Base-by-base conservation (phyloP, 2,797 vertebrate species). In the Phataginus tricuspis region DNA sequence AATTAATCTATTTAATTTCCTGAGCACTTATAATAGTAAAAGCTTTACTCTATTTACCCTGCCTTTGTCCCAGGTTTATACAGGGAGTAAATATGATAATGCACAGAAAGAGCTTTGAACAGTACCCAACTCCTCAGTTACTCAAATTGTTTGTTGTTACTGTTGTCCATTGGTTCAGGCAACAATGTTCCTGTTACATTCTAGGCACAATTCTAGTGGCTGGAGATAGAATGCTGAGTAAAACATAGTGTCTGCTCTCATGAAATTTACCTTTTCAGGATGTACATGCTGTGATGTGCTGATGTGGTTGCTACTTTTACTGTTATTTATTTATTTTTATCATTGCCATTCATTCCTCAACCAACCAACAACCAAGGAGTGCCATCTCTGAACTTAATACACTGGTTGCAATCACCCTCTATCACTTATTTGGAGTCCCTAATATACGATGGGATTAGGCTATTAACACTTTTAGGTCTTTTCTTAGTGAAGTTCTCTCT, bases 21-120 rank as follows among this genome's bases (percentile, higher is more conserved):
- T 93, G 59, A 95, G 74, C 7, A 75, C 92, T 90, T 71, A 69
- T 86, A 84, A 94, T 84, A 86, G 78, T 87, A 61, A 85, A 90
- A 31, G 23, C 8, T 90, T 95, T 88, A 49, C 39, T 88, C 19
- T 82, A 89, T 95, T 87, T 84, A 72, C 23, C n/a, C 83, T 77
- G 25, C 10, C 8, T 96, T 87, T 90, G 72, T 77, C 71, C 61
- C 42, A 66, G 19, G 63, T 88, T 82, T 88, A 39, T 69, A 90
- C 10, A 37, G 64, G 71, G 39, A 85, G 29, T 49, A 94, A 93
- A 85, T 78, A 6, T n/a, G 37, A 21, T 82, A 86, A 64, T 42
- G 27, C 45, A 34, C 18, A 8, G 49, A 82, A 82, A 55, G 34
- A 94, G 37, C 21, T 84, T 34, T 66, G 21, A 95, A 90, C 12